Evolutionary conservation across 2,888 invertebrate genomes (phyloP).

Genomic region (Chrysotoxum bicinctum): DNA sequence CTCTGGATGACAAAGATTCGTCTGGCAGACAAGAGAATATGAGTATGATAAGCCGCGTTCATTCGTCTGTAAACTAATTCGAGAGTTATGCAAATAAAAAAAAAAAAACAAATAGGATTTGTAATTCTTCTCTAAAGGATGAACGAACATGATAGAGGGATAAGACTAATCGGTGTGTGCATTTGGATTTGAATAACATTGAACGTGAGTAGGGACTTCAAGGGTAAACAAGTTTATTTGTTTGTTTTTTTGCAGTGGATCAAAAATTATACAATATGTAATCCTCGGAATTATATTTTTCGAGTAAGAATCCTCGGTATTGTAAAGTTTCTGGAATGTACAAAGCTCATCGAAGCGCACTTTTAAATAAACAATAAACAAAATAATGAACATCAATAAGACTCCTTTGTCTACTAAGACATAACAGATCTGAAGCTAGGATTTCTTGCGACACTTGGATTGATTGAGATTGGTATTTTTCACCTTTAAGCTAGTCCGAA

Average conservation of each 20-base stretch:
- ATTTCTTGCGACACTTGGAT: too few species aligned
- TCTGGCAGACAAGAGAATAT: constrained; percentile 54
- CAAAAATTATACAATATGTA: background rate
- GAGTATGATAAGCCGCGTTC: constrained; percentile 15
- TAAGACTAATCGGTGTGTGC: constrained; percentile 14
- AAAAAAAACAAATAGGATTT: constrained; percentile 12
- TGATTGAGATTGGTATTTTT: too few species aligned
- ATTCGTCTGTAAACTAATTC: constrained; percentile 45
- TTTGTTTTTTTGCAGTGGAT: background rate
- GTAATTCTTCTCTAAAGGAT: background rate
- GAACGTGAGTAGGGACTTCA: background rate
- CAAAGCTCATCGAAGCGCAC: too few species aligned
- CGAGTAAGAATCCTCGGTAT: too few species aligned
- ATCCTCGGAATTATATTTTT: background rate
- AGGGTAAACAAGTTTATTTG: background rate
- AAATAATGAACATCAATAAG: too few species aligned
- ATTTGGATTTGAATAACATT: background rate
- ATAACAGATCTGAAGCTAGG: too few species aligned
- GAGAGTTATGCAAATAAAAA: constrained; percentile 50
- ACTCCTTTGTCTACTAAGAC: too few species aligned
- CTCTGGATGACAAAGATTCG: constrained; percentile 18
- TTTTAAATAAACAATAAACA: too few species aligned
- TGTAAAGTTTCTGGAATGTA: too few species aligned
- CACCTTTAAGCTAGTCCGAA: too few species aligned
- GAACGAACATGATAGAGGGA: background rate